Conservation (phyloP, 2,888 invertebrate genomes). For the Lasioglossum zephyrum region DNA sequence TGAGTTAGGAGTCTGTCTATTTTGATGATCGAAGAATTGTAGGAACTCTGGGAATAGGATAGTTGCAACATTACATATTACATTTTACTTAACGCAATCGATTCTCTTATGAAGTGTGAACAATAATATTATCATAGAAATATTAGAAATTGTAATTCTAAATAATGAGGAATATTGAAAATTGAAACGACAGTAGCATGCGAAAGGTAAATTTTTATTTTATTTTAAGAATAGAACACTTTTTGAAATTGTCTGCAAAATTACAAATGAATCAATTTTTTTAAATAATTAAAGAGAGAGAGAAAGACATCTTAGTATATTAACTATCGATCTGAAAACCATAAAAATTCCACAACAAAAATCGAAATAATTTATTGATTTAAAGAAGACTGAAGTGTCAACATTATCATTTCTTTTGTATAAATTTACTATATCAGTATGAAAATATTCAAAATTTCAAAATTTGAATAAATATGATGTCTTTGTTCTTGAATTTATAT, state of each 20-base stretch:
- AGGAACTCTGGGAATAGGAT: not conserved
- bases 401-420: not conserved
- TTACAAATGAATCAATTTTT: not conserved
- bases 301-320: not conserved
- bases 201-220: not conserved
- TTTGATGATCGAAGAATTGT: not conserved
- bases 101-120: not conserved
- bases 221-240: not conserved
- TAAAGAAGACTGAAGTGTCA: not conserved
- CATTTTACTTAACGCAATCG: not conserved
- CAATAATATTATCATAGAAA: not conserved
- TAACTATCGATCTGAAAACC: too few species aligned
- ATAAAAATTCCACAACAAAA: not conserved
- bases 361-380: not conserved
- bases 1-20: not conserved
- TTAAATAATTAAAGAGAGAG: not conserved
- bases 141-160: not conserved
- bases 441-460: not conserved
- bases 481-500: too few species aligned
- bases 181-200: not conserved
- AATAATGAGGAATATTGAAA: not conserved
- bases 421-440: not conserved
- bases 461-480: not conserved
- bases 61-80: not conserved
- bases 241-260: not conserved